Base-by-base conservation (phyloP, 2,113 vertebrate genomes). In the Accipiter cooperii region DNA sequence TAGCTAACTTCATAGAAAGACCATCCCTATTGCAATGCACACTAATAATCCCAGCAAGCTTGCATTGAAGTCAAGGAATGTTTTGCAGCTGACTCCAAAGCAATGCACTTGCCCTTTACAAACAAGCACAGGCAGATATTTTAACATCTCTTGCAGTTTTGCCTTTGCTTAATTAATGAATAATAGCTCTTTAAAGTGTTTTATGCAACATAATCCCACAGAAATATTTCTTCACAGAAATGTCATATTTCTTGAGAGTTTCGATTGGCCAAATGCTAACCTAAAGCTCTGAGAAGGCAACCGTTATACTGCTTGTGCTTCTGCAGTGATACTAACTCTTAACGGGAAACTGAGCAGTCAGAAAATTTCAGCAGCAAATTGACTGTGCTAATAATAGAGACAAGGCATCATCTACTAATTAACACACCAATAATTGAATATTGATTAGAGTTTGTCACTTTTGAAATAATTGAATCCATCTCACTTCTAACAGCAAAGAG, bases 361-460 rank as follows among this genome's bases (percentile, higher is more conserved):
- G 94, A 91, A 66, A 79, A 89, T 17, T 93, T 98, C 93, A 94
- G 88, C 92, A 97, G 78, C 44, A 91, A 89, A 90, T 28, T 91
- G 85, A 34, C 83, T 74, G 77, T 84, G 77, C 93, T 96, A 97
- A 97, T 97, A 98, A 97, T 34, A 96, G 63, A 97, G 88, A 95
- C 61, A 96, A 96, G 60, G 80, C 79, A 97, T 98, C 94, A 97
- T 95, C 87, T 97, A 80, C 95, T 97, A 97, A 98, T 98, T 98
- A 98, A 97, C 96, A 97, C 85, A 94, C 91, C 94, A 97, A 97
- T 98, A 98, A 97, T 78, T 96, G 89, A 97, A 96, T 98, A 98
- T 98, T 97, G 98, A 98, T 98, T 96, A 94, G 94, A 96, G 78
- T 96, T 97, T 97, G 93, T 96, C 95, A 97, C 96, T 92, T 93